Conservation (phyloP, 1,140 invertebrate genomes). For the Euborellia annulipes region DNA sequence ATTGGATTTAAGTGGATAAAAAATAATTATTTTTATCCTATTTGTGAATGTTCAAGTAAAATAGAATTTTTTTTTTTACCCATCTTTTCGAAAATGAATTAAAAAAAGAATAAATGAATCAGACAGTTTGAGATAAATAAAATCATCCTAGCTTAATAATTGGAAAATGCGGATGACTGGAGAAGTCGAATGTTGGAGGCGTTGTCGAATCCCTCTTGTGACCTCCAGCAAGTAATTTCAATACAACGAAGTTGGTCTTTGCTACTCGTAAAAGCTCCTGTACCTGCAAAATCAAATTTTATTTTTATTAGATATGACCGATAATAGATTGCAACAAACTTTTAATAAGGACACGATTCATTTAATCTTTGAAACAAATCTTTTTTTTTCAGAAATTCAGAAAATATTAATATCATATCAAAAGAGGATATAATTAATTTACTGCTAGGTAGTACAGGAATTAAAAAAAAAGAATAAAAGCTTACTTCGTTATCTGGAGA, state of each 20-base stretch:
- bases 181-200: constrained; percentile 82
- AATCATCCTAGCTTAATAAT: constrained; percentile 81
- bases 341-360: not conserved
- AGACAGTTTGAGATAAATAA: too few species aligned
- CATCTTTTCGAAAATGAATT: too few species aligned
- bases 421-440: too few species aligned
- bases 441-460: too few species aligned
- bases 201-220: constrained; percentile 72
- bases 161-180: constrained; percentile 74
- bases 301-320: too few species aligned
- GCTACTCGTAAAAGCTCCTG: constrained; percentile 67
- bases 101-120: too few species aligned
- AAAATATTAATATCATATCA: constrained; percentile 8
- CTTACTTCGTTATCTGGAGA: constrained; percentile 65
- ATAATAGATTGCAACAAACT: not conserved
- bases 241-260: constrained; percentile 89
- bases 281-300: constrained; percentile 44
- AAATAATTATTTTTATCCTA: too few species aligned
- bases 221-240: constrained; percentile 78
- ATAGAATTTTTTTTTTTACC: too few species aligned
- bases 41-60: too few species aligned
- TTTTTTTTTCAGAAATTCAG: constrained; percentile 1
- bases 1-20: too few species aligned
- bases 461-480: constrained; percentile 8
- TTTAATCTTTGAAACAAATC: too few species aligned